These are phyloP conservation scores for Antechinus flavipes DNA, from an alignment of 2,113 vertebrate genomes.

Conservation along the genomic window DNA sequence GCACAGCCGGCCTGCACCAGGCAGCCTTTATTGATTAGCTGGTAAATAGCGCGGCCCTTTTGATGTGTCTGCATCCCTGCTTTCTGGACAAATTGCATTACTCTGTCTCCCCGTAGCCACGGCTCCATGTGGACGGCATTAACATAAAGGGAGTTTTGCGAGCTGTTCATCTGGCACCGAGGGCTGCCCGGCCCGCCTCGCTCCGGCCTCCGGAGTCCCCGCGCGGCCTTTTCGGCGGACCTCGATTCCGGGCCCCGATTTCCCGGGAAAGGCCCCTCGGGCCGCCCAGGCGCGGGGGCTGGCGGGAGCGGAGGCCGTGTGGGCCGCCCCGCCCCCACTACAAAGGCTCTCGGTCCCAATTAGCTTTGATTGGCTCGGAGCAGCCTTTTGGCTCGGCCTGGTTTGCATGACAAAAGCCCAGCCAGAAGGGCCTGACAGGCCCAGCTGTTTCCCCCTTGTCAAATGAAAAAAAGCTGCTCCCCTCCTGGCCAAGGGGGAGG, in stretches of 20 bases:
- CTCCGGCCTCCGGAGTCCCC: not conserved
- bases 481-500: constrained; percentile 75
- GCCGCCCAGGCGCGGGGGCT: not conserved
- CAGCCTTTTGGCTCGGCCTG: constrained; percentile 82
- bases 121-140: constrained; percentile 83
- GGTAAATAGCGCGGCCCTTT: constrained; percentile 84
- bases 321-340: constrained; percentile 62
- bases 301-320: constrained; percentile 54
- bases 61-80: constrained; percentile 84
- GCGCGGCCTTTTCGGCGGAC: not conserved
- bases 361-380: constrained; percentile 82
- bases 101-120: constrained; percentile 81
- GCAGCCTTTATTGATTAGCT: constrained; percentile 86
- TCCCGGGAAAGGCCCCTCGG: not conserved
- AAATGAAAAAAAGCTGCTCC: constrained; percentile 74
- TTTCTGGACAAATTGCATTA: constrained; percentile 85
- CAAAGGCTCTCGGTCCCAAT: constrained; percentile 79
- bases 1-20: constrained; percentile 18
- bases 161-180: constrained; percentile 81
- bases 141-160: constrained; percentile 82
- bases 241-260: not conserved
- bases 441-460: constrained; percentile 78
- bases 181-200: constrained; percentile 59
- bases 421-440: constrained; percentile 78
- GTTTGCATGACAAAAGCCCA: constrained; percentile 82